phyloP scores from a whole-genome alignment of 2,888 invertebrate genomes.

The Anthophora plumipes region DNA sequence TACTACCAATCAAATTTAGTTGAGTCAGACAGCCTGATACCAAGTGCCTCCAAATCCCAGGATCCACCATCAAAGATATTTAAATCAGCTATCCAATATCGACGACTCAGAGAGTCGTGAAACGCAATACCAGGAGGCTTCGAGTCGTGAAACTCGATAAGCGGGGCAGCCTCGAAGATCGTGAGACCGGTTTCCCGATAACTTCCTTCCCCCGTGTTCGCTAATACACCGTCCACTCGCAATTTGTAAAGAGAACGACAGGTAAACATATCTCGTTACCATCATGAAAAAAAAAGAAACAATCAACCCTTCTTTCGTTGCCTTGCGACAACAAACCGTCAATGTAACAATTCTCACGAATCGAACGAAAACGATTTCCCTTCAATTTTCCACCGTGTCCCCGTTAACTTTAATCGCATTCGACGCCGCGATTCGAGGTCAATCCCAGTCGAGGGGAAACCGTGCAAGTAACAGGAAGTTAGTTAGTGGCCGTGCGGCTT shows the following conservation, averaged over 20 bases:
- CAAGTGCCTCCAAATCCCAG: neutral
- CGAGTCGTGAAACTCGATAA: slow-evolving; percentile 6
- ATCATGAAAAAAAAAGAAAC: slow-evolving; percentile 2
- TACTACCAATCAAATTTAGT: too few species aligned
- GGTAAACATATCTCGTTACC: slow-evolving; percentile 26
- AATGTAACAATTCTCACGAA: neutral
- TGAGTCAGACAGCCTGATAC: neutral
- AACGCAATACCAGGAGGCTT: slow-evolving; percentile 9
- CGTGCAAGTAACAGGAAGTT: slow-evolving; percentile 59
- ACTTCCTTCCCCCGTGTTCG: neutral
- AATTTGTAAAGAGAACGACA: slow-evolving; percentile 19
- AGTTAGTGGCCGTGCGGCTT: slow-evolving; percentile 52
- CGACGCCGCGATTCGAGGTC: slow-evolving; percentile 25
- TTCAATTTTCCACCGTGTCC: slow-evolving; percentile 3
- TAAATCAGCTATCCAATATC: slow-evolving; percentile 2
- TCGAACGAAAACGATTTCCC: neutral
- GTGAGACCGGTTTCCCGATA: slow-evolving; percentile 13
- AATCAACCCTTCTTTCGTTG: neutral
- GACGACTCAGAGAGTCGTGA: neutral
- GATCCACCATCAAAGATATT: neutral
- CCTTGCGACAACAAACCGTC: neutral
- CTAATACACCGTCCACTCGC: slow-evolving; percentile 7
- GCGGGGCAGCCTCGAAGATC: neutral
- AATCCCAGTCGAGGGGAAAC: slow-evolving; percentile 44
- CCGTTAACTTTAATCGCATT: slow-evolving; percentile 21